Conservation (phyloP, 2,113 vertebrate species). For the Sebastes fasciatus region DNA sequence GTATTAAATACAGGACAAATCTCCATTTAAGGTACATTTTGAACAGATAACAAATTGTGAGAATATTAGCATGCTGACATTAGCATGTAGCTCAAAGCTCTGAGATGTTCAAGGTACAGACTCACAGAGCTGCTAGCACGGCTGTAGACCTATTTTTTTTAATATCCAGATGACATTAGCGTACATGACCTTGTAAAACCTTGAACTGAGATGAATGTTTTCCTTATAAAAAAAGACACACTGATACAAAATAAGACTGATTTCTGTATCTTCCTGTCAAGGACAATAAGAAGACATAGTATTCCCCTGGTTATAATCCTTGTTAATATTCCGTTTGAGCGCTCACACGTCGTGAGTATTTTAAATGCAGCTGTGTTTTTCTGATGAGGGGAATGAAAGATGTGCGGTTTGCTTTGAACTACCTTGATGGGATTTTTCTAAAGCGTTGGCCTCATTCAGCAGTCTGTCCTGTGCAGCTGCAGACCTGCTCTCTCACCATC, state of each 20-base stretch:
- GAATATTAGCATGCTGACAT: too few species aligned
- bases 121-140: too few species aligned
- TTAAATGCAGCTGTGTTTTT: background rate
- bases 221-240: background rate
- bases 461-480: slow-evolving; percentile 10
- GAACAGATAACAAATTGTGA: too few species aligned
- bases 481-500: slow-evolving; percentile 3
- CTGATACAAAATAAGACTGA: background rate
- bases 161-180: too few species aligned
- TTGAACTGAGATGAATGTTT: background rate
- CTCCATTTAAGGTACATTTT: too few species aligned
- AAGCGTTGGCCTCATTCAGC: slow-evolving; percentile 6
- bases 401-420: background rate
- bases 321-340: background rate
- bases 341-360: background rate
- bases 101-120: too few species aligned
- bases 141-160: too few species aligned
- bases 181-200: background rate
- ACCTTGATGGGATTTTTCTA: background rate
- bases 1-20: too few species aligned
- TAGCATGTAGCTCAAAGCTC: too few species aligned
- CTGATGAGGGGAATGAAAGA: background rate
- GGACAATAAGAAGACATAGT: background rate
- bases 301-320: background rate
- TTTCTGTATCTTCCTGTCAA: background rate